Evolutionary conservation across 2,888 invertebrate species (phyloP).

Genomic region (Phymatocera aterrima): DNA sequence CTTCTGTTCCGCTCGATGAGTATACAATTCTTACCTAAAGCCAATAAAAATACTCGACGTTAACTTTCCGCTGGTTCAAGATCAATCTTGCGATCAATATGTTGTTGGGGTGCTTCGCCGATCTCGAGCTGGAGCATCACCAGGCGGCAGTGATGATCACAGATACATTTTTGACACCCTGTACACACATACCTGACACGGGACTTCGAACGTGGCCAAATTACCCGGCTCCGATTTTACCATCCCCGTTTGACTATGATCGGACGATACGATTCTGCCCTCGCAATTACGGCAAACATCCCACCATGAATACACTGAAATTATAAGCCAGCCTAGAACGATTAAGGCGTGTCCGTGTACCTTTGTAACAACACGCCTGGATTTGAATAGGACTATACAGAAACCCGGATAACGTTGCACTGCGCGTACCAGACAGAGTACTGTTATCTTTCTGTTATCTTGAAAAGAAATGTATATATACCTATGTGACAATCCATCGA

Average conservation of each 20-base stretch:
- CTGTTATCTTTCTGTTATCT: background rate
- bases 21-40: too few species aligned
- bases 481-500: background rate
- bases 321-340: slow-evolving; percentile 2
- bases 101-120: too few species aligned
- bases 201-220: background rate
- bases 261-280: slow-evolving; percentile 28
- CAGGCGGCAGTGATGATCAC: too few species aligned
- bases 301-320: slow-evolving; percentile 25
- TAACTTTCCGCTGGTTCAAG: too few species aligned
- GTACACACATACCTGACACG: background rate
- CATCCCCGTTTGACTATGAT: background rate
- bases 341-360: slow-evolving; percentile 1
- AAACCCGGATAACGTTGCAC: slow-evolving; percentile 1
- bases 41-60: too few species aligned
- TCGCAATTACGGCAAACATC: slow-evolving; percentile 28
- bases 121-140: too few species aligned
- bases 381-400: background rate
- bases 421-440: background rate
- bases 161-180: too few species aligned
- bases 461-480: background rate
- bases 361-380: slow-evolving; percentile 6
- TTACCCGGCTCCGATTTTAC: slow-evolving; percentile 18
- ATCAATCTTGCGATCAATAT: too few species aligned
- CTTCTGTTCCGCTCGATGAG: too few species aligned